Evolutionary conservation across 2,113 vertebrate genomes (phyloP).

Genomic region (Uropsilus gracilis): DNA sequence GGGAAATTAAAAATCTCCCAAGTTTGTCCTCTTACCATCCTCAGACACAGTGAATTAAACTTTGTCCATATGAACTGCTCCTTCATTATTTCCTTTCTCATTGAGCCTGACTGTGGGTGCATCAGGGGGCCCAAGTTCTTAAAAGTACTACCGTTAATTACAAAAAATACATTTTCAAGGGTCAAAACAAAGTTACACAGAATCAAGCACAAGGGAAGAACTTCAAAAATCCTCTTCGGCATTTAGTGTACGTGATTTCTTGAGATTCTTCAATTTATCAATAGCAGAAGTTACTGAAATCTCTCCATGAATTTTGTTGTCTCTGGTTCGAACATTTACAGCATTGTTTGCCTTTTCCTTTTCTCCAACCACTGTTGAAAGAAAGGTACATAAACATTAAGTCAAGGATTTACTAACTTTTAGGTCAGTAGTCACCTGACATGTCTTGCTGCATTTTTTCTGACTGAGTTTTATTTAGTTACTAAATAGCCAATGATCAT

Average conservation of each 20-base stretch:
- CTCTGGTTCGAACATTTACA: slow-evolving; percentile 94
- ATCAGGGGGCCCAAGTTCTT: background rate
- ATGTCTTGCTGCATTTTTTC: background rate
- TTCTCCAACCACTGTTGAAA: slow-evolving; percentile 94
- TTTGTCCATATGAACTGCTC: background rate
- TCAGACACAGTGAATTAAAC: background rate
- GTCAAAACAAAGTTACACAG: background rate
- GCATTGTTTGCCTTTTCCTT: slow-evolving; percentile 91
- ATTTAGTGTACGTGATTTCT: slow-evolving; percentile 84
- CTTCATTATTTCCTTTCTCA: background rate
- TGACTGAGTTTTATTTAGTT: background rate
- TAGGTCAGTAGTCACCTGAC: background rate
- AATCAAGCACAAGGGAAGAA: background rate
- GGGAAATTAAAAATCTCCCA: background rate
- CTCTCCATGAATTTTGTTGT: slow-evolving; percentile 96
- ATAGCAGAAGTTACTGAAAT: slow-evolving; percentile 88
- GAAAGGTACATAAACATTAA: slow-evolving; percentile 25
- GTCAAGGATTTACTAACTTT: background rate
- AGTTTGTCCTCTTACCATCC: background rate
- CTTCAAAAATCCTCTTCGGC: slow-evolving; percentile 95
- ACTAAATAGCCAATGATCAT: background rate
- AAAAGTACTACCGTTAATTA: slow-evolving; percentile 33
- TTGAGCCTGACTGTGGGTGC: no score
- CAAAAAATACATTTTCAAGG: slow-evolving; percentile 49
- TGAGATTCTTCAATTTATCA: slow-evolving; percentile 90